These are phyloP conservation scores for Drosophila ezoana DNA, from an alignment of 2,888 invertebrate genomes.

Conservation along the genomic window DNA sequence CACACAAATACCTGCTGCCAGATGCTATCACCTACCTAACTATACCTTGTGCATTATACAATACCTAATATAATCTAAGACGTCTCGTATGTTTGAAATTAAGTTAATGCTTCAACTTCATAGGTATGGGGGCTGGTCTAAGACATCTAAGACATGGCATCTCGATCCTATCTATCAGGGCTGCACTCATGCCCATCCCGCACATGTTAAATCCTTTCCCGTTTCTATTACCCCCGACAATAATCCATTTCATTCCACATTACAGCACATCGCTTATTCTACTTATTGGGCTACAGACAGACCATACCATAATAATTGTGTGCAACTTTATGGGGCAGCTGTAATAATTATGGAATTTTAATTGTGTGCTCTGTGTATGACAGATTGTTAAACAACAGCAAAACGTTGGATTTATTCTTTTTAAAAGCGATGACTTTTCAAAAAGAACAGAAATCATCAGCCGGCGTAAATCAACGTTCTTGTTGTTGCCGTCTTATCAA, in stretches of 20 bases:
- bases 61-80: too few species aligned
- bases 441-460: constrained; percentile 41
- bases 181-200: too few species aligned
- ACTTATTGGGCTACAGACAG: neutral
- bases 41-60: neutral
- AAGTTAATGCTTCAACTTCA: too few species aligned
- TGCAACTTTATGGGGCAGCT: too few species aligned
- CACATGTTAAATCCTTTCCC: too few species aligned
- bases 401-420: constrained; percentile 29
- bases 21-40: neutral
- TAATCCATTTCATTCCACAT: constrained; percentile 7
- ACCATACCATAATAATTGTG: too few species aligned
- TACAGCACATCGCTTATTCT: neutral
- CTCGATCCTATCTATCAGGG: too few species aligned
- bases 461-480: constrained; percentile 47
- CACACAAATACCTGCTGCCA: neutral
- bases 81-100: too few species aligned
- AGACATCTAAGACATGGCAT: too few species aligned
- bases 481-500: constrained; percentile 44
- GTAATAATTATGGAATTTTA: too few species aligned
- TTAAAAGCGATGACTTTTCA: constrained; percentile 38
- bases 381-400: constrained; percentile 20
- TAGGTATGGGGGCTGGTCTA: too few species aligned
- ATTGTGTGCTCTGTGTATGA: constrained; percentile 1
- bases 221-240: too few species aligned